These are phyloP conservation scores for Cristatella mucedo DNA, from an alignment of 2,888 invertebrate genomes.

Conservation along the genomic window DNA sequence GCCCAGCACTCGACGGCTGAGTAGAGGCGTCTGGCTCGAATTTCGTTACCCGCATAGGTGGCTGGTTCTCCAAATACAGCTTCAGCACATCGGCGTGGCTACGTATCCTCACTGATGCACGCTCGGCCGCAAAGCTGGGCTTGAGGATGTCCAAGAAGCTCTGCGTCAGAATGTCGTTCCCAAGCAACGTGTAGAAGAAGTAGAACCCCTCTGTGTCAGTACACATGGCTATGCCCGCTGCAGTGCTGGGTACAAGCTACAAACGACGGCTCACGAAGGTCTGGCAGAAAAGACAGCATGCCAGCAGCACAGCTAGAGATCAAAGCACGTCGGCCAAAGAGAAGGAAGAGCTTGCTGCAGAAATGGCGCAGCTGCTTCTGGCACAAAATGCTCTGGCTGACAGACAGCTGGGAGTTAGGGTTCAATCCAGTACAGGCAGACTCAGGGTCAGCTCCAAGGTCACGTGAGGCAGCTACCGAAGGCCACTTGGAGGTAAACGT, in stretches of 20 bases:
- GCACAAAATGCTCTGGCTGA: too few species aligned
- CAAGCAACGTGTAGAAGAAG: slow-evolving; percentile 39
- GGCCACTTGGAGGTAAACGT: too few species aligned
- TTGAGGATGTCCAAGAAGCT: slow-evolving; percentile 35
- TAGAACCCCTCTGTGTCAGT: slow-evolving; percentile 27
- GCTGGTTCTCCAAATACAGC: slow-evolving; percentile 32
- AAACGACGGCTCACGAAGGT: neutral
- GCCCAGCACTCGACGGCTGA: too few species aligned
- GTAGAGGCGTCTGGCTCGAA: too few species aligned
- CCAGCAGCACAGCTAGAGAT: too few species aligned
- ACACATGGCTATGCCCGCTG: neutral
- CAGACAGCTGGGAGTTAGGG: too few species aligned
- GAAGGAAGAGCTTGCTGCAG: too few species aligned
- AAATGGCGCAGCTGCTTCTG: too few species aligned
- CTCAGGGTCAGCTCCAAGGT: too few species aligned
- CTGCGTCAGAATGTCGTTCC: slow-evolving; percentile 39
- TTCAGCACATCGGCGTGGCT: slow-evolving; percentile 32
- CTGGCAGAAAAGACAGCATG: slow-evolving; percentile 16
- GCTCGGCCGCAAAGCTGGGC: slow-evolving; percentile 37
- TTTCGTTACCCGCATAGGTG: slow-evolving; percentile 30
- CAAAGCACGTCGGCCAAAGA: too few species aligned
- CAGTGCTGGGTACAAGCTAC: slow-evolving; percentile 4
- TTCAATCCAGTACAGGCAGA: too few species aligned
- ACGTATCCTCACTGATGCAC: slow-evolving; percentile 37
- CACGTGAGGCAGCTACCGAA: too few species aligned